Conservation (phyloP, 2,113 vertebrate genomes). For the Maccullochella peelii region DNA sequence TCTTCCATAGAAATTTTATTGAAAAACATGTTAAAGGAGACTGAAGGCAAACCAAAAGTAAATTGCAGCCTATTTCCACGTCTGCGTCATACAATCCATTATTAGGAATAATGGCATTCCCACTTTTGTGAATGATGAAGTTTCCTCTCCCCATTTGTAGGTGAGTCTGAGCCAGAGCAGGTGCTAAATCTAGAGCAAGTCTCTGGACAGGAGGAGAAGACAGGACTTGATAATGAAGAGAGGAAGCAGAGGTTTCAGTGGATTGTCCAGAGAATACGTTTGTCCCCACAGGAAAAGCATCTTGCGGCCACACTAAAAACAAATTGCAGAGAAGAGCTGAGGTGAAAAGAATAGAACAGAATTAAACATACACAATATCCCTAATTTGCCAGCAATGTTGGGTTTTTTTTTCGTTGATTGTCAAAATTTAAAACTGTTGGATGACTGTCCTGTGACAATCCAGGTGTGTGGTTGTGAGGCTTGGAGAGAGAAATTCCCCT, state of each 20-base stretch:
- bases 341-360: slow-evolving; percentile 52
- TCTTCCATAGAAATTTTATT: neutral
- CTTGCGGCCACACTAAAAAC: slow-evolving; percentile 88
- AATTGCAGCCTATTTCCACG: neutral
- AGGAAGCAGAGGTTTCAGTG: slow-evolving; percentile 34
- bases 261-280: slow-evolving; percentile 89
- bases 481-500: slow-evolving; percentile 59
- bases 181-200: slow-evolving; percentile 71
- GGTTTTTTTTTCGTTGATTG: neutral
- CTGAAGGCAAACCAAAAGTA: neutral
- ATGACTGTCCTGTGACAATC: slow-evolving; percentile 10
- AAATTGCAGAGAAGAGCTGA: slow-evolving; percentile 82
- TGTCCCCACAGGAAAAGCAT: slow-evolving; percentile 89
- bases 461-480: slow-evolving; percentile 84
- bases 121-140: slow-evolving; percentile 11
- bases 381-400: neutral
- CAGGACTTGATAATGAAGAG: slow-evolving; percentile 19
- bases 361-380: neutral
- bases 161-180: slow-evolving; percentile 58
- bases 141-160: slow-evolving; percentile 53
- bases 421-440: neutral
- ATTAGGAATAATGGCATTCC: neutral
- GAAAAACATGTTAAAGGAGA: neutral
- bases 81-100: neutral
- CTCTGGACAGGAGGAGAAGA: slow-evolving; percentile 26